Base-by-base conservation (phyloP, 2,113 vertebrate species). In the Mugil cephalus region DNA sequence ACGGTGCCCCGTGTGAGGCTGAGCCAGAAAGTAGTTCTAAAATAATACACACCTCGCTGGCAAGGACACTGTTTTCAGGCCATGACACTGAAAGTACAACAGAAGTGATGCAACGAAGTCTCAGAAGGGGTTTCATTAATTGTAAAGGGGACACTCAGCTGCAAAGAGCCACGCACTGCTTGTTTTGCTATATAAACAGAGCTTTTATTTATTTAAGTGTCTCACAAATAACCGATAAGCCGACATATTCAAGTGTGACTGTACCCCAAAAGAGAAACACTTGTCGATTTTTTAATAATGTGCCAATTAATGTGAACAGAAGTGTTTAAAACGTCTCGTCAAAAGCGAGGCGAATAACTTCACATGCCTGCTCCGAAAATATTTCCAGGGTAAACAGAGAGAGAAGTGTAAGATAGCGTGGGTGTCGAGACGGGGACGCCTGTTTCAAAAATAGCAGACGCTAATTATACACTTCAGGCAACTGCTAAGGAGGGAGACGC, bases 391-490 rank as follows among this genome's bases (percentile, higher is more conserved):
- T 86, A 86, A 90, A 89, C 58, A 85, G 46, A 87, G 74, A 87
- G 74, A 72, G 83, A 88, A 77, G 87, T 64, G 61, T 76, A 79
- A 86, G 68, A 88, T 71, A 88, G 84, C 62, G 40, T n/a, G 68
- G 63, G 72, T 69, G 86, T 85, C 79, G 80, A 88, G 84, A 85
- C 55, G 69, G 86, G 88, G 82, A 89, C 61, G 78, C 85, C 88
- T 83, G 74, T 72, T 78, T 84, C 84, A 64, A 87, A 92, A 93
- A 92, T 90, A 92, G 89, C 83, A 80, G 80, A 77, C 58, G 89
- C 89, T 93, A 94, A 93, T 91, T 92, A 87, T 91, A 91, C 68
- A 87, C 87, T 86, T 84, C 51, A 85, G 80, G 82, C 88, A 88
- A 80, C 82, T 84, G 90, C 81, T 84, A 86, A 88, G 87, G 80